Base-by-base conservation (phyloP, 2,888 invertebrate genomes). In the Ecdyonurus torrentis region DNA sequence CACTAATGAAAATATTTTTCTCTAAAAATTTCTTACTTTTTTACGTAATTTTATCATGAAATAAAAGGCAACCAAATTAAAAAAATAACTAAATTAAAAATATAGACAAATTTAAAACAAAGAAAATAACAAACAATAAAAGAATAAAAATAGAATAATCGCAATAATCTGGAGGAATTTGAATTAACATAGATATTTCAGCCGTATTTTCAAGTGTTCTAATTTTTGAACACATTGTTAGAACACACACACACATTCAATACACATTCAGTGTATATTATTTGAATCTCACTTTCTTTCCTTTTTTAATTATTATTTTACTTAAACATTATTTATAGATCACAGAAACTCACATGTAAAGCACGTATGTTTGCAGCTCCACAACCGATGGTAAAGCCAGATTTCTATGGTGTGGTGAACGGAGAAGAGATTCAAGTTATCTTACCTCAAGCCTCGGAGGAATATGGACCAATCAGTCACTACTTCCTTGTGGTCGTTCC, bases 401-500 rank as follows among this genome's bases (percentile, higher is more conserved):
- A 94, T 74, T 93, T 93, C 73, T 91, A 91, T 71, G 92, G 91
- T 18, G 91, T 92, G 23, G 85, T 89, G 1, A 89, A 89, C 74
- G 87, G 87, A 53, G 89, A 91, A 76, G 86, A 86, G 70, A 89
- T 91, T 70, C 84, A 90, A 68, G 91, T 95, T n/a, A 92, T 93
- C 71, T 77, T 95, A 70, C 94, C 92, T 37, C 93, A 93, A 77
- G 97, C 98, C 0, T 94, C 95, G 0, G 98, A 98, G 78, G 96
- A 96, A 75, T 96, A 96, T 73, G 98, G 99, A 23, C 95, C 95
- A 5, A 95, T 99, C 69, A 92, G 92, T 64, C 94, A 98, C 78
- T 99, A 99, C 77, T 95, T 89, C 76, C 78, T 99, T 71, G 87
- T 97, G 69, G 95, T 98, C 64, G 94, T 99, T 23, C 97, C 97